phyloP scores from a whole-genome alignment of 2,113 vertebrate species.

The Pomatostomus ruficeps region DNA sequence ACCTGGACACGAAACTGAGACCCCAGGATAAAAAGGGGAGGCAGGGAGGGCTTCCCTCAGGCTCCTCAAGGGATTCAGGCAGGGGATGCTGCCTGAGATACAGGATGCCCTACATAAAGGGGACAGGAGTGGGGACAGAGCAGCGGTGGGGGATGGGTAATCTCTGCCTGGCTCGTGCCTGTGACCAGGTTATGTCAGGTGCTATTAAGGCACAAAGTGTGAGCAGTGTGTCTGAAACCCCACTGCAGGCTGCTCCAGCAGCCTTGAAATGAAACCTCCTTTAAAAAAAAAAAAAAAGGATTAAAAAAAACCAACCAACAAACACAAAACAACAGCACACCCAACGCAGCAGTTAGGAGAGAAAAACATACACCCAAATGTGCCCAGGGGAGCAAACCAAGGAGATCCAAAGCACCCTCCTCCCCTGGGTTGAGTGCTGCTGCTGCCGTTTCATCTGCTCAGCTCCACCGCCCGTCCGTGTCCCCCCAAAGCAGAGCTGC shows the following conservation, averaged over 20 bases:
- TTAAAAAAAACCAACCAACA: not conserved
- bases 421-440: not conserved
- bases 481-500: slow-evolving; percentile 8
- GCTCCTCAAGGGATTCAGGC: not conserved
- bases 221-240: not conserved
- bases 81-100: not conserved
- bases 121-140: not conserved
- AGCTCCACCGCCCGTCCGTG: not conserved
- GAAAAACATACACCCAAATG: not conserved
- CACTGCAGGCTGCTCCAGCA: not conserved
- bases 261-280: not conserved
- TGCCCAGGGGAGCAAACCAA: not conserved
- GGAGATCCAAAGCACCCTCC: not conserved
- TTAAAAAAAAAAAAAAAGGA: not conserved
- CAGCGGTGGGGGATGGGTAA: not conserved
- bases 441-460: not conserved
- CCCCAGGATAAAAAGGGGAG: not conserved
- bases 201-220: not conserved
- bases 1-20: not conserved
- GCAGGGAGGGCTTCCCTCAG: not conserved
- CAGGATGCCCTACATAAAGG: not conserved
- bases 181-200: slow-evolving; percentile 57
- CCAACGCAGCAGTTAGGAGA: not conserved
- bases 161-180: not conserved
- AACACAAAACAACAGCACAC: not conserved